These are phyloP conservation scores for Drosophila pseudotakahashii DNA, from an alignment of 2,888 invertebrate species.

Conservation along the genomic window DNA sequence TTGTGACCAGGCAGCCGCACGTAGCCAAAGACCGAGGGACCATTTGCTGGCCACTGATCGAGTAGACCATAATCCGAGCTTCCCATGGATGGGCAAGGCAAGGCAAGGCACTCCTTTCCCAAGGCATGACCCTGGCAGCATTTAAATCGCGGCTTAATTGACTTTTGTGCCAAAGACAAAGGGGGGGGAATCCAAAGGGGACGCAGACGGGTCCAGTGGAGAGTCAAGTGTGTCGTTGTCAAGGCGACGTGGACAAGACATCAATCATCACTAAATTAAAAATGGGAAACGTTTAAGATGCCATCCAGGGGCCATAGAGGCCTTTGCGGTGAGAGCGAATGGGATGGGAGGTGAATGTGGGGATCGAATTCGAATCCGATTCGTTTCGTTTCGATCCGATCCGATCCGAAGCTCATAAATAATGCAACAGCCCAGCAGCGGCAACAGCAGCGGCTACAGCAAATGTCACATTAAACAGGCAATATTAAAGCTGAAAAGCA, in stretches of 20 bases:
- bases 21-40: constrained; percentile 22
- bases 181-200: constrained; percentile 4
- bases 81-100: constrained; percentile 27
- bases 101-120: constrained; percentile 54
- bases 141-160: constrained; percentile 75
- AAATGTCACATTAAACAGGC: constrained; percentile 79
- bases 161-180: constrained; percentile 61
- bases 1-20: constrained; percentile 46
- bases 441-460: constrained; percentile 50
- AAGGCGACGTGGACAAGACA: constrained; percentile 74
- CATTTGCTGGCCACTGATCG: constrained; percentile 55
- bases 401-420: constrained; percentile 62
- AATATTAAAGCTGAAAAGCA: constrained; percentile 81
- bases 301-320: constrained; percentile 54
- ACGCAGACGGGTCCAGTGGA: constrained; percentile 15
- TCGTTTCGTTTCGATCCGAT: constrained; percentile 22
- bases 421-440: constrained; percentile 60
- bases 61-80: constrained; percentile 27
- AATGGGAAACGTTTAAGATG: constrained; percentile 76
- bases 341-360: constrained; percentile 50
- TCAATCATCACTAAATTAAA: constrained; percentile 80
- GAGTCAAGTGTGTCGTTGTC: constrained; percentile 69
- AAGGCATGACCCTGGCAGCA: constrained; percentile 69
- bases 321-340: constrained; percentile 10
- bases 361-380: constrained; percentile 26